A percentile compares a stretch with the other conserved stretches of the same genome.
phyloP scores from a whole-genome alignment of 2,888 invertebrate species.

The Boloria selene region DNA sequence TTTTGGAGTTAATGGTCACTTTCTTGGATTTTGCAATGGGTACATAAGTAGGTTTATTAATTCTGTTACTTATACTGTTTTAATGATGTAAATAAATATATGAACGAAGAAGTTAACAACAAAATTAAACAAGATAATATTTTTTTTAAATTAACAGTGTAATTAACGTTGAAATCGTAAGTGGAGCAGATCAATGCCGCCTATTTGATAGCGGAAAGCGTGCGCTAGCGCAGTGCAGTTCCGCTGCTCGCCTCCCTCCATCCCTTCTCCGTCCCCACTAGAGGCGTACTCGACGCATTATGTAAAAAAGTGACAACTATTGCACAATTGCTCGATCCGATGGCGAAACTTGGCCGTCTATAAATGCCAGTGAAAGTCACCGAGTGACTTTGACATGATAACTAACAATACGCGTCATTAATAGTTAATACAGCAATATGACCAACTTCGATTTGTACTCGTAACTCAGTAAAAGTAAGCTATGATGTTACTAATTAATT shows the following conservation, averaged over 20 bases:
- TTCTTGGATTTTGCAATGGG: too few relatives aligned
- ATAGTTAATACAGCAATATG: slow-evolving; percentile 47
- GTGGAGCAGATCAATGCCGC: slow-evolving; percentile 29
- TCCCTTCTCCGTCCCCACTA: slow-evolving; percentile 33
- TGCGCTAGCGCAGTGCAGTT: slow-evolving; percentile 34
- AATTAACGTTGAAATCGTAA: slow-evolving; percentile 13
- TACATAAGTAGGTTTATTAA: too few relatives aligned
- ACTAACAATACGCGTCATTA: slow-evolving; percentile 50
- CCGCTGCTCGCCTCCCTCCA: slow-evolving; percentile 33
- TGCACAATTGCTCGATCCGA: slow-evolving; percentile 79
- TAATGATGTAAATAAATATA: too few relatives aligned
- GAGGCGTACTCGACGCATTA: slow-evolving; percentile 52
- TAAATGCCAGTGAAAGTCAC: slow-evolving; percentile 79
- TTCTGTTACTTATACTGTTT: too few relatives aligned
- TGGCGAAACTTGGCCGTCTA: slow-evolving; percentile 76
- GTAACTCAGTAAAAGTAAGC: not conserved
- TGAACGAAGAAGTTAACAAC: not conserved
- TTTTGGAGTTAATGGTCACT: not conserved
- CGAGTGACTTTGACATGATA: slow-evolving; percentile 74
- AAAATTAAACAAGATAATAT: not conserved
- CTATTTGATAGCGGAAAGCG: slow-evolving; percentile 23
- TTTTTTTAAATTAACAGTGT: not conserved
- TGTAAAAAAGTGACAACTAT: slow-evolving; percentile 78
- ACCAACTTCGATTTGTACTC: slow-evolving; percentile 12
- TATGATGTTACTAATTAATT: too few relatives aligned